Conservation (phyloP, 2,113 vertebrate genomes). For the Atherinomorus stipes region DNA sequence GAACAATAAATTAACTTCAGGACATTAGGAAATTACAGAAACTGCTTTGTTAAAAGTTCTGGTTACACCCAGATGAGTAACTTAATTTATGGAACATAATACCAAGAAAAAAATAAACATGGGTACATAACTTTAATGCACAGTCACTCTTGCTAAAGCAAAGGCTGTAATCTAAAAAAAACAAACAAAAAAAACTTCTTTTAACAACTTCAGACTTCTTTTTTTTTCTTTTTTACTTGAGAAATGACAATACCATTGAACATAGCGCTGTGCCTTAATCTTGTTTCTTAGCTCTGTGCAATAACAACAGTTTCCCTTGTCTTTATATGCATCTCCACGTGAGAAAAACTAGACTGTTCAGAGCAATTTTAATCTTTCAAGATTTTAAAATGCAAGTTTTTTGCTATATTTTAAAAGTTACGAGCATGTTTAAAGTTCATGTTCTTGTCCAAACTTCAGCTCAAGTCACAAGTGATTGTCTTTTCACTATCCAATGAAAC, state of each 20-base stretch:
- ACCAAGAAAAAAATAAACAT: not conserved
- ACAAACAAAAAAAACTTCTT: too few relatives aligned
- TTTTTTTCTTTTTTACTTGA: too few relatives aligned
- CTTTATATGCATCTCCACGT: too few relatives aligned
- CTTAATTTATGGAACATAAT: not conserved
- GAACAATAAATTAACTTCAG: constrained; percentile 1
- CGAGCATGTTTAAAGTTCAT: not conserved
- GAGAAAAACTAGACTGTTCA: too few relatives aligned
- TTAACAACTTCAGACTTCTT: too few relatives aligned
- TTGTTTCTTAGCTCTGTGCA: too few relatives aligned
- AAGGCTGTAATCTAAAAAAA: too few relatives aligned
- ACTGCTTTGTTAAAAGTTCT: not conserved
- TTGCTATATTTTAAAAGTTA: not conserved
- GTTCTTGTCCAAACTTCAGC: not conserved
- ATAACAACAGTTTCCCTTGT: too few relatives aligned
- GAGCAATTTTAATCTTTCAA: not conserved
- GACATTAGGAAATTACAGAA: constrained; percentile 5
- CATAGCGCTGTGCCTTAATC: too few relatives aligned
- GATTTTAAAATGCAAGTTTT: not conserved
- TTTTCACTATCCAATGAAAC: not conserved
- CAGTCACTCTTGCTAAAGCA: too few relatives aligned
- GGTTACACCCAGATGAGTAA: not conserved
- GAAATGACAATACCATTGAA: too few relatives aligned
- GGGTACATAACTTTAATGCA: too few relatives aligned
- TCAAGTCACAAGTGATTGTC: not conserved